These are phyloP conservation scores for Pachymerium ferrugineum DNA, from an alignment of 2,888 invertebrate genomes.

Conservation along the genomic window DNA sequence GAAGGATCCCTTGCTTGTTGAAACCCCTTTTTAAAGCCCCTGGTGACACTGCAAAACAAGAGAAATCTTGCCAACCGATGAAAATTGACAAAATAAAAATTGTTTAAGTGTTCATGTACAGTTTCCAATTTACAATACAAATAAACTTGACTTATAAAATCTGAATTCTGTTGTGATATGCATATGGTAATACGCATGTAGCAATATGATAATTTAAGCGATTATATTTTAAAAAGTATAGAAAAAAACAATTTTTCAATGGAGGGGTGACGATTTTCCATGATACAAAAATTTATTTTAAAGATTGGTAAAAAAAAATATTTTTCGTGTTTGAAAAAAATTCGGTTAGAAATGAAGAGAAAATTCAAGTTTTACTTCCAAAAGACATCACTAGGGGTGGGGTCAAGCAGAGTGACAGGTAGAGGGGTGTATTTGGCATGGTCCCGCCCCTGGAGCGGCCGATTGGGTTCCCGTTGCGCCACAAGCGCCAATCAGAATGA, in stretches of 20 bases:
- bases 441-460: neutral
- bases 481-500: neutral
- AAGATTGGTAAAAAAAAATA: neutral
- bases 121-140: too few relatives aligned
- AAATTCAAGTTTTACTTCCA: neutral
- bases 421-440: neutral
- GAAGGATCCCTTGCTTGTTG: neutral
- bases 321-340: too few relatives aligned
- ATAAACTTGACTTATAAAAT: too few relatives aligned
- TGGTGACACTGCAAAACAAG: neutral
- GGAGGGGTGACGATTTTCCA: too few relatives aligned
- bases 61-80: neutral
- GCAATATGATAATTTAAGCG: too few relatives aligned
- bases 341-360: too few relatives aligned
- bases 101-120: too few relatives aligned
- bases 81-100: neutral
- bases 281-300: too few relatives aligned
- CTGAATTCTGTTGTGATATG: neutral
- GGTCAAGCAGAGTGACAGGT: neutral
- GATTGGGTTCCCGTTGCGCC: neutral
- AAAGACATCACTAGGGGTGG: neutral
- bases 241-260: too few relatives aligned
- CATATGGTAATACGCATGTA: too few relatives aligned
- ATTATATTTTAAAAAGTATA: too few relatives aligned
- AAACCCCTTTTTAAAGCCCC: neutral